Evolutionary conservation across 2,888 invertebrate genomes (phyloP).

Genomic region (Coremacera marginata): DNA sequence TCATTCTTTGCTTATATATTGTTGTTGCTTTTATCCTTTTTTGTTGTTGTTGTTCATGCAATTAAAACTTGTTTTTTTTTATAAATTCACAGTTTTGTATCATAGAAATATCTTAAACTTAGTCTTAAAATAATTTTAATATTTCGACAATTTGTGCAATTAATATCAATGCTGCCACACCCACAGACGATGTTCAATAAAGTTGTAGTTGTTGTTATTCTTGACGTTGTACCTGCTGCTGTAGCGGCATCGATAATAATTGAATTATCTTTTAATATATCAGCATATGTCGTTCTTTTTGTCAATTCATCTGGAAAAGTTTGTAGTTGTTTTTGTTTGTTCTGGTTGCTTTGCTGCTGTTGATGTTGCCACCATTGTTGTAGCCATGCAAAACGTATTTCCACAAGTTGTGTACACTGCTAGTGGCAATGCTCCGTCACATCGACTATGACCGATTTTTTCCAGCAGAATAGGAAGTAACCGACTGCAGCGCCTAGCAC

Average conservation of each 20-base stretch:
- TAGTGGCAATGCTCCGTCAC: constrained; percentile 97
- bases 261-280: constrained; percentile 23
- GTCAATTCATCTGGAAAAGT: constrained; percentile 26
- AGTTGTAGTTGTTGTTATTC: constrained; percentile 34
- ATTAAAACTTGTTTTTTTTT: constrained; percentile 51
- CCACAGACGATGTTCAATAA: constrained; percentile 29
- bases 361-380: constrained; percentile 40
- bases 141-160: constrained; percentile 63
- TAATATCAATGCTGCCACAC: constrained; percentile 47
- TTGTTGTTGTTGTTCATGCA: neutral
- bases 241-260: neutral
- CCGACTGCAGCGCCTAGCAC: constrained; percentile 90
- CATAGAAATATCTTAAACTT: constrained; percentile 62
- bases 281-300: constrained; percentile 34
- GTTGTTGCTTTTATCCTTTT: neutral
- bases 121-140: constrained; percentile 59
- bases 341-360: constrained; percentile 33
- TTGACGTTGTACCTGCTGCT: constrained; percentile 38
- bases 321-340: constrained; percentile 28
- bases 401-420: constrained; percentile 58
- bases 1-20: constrained; percentile 11
- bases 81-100: constrained; percentile 63
- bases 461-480: constrained; percentile 96
- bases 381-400: constrained; percentile 40
- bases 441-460: constrained; percentile 92